Conservation (phyloP, 2,888 invertebrate species). For the Idaea aversata region DNA sequence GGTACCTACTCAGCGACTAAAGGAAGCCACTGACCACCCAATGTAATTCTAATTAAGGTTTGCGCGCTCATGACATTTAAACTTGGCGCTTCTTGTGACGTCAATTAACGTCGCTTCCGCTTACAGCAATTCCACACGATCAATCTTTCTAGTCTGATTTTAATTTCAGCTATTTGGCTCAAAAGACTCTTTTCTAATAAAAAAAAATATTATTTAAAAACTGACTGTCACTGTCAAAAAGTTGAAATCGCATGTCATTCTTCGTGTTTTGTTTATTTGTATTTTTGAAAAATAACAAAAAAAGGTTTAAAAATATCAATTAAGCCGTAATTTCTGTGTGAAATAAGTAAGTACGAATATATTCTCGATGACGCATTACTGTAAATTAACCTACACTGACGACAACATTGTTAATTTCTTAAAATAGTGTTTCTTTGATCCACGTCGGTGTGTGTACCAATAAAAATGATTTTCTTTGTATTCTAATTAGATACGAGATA, state of each 20-base stretch:
- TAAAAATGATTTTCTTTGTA: neutral
- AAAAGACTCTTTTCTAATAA: neutral
- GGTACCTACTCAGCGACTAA: too few species aligned
- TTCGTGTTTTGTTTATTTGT: constrained; percentile 12
- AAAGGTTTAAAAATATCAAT: neutral
- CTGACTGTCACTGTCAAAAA: neutral
- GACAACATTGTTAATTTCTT: neutral
- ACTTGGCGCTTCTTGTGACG: neutral
- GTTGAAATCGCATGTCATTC: constrained; percentile 12
- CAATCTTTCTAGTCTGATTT: neutral
- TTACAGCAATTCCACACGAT: neutral
- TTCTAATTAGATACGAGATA: constrained; percentile 7
- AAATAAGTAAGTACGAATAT: neutral
- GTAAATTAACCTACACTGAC: neutral
- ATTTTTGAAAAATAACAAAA: constrained; percentile 9
- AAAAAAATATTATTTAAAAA: constrained; percentile 2
- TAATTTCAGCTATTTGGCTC: neutral
- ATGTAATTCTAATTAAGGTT: too few species aligned
- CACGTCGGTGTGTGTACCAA: neutral
- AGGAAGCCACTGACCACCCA: too few species aligned
- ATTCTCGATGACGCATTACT: neutral
- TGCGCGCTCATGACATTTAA: neutral
- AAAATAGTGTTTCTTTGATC: neutral
- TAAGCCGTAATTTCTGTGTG: neutral
- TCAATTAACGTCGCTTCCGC: neutral